A percentile compares a stretch with the other conserved stretches of the same genome.
Conservation (phyloP, 2,113 vertebrate genomes). For the Phainopepla nitens region DNA sequence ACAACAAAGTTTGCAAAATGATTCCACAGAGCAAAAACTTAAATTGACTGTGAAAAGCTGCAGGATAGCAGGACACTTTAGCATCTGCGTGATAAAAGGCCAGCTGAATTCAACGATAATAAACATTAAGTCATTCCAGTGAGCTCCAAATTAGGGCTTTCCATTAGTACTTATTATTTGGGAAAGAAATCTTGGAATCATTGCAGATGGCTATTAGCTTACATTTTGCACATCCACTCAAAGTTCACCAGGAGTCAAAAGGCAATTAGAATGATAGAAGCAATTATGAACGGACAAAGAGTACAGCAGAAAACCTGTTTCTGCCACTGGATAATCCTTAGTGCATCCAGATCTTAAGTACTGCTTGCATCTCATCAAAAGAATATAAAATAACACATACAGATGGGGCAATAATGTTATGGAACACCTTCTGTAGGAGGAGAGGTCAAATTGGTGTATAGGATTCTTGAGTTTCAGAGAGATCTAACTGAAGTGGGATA, state of each 20-base stretch:
- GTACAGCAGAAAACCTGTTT: background rate
- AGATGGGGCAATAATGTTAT: background rate
- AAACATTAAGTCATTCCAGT: conserved; percentile 48
- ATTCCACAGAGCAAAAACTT: background rate
- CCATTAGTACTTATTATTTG: conserved; percentile 36
- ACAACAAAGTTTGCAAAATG: background rate
- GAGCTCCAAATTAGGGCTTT: conserved; percentile 19
- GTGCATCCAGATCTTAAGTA: background rate
- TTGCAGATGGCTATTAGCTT: conserved; percentile 9
- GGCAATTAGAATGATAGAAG: background rate
- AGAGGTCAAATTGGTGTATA: background rate
- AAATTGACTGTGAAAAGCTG: conserved; percentile 23
- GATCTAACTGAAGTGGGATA: background rate
- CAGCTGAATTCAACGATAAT: conserved; percentile 15
- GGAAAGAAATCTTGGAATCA: conserved; percentile 23
- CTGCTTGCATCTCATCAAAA: background rate
- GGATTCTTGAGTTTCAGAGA: background rate
- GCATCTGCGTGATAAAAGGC: background rate
- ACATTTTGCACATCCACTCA: background rate
- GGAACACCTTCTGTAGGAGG: background rate
- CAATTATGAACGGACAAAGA: background rate
- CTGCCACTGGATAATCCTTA: background rate
- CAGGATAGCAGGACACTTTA: background rate
- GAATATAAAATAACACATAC: background rate
- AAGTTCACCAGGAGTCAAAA: conserved; percentile 29